These are phyloP conservation scores for Gallinago paraguaiae DNA, from an alignment of 2,113 vertebrate species.

Conservation along the genomic window DNA sequence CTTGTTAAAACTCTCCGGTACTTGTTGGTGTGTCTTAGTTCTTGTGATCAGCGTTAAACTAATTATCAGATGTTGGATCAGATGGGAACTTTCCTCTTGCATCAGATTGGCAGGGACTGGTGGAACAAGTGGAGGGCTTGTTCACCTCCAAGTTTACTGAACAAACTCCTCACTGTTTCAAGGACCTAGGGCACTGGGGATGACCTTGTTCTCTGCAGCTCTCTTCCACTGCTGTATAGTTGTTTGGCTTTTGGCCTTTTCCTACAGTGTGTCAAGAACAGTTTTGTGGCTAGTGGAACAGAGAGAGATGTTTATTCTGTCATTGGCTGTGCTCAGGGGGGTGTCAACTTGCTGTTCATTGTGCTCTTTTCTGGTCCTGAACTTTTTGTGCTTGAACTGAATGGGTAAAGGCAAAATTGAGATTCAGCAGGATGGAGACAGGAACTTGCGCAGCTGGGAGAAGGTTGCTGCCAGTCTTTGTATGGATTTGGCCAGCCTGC, in stretches of 20 bases:
- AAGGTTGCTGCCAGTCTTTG: background rate
- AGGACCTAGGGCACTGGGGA: background rate
- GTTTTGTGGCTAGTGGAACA: background rate
- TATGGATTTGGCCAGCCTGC: background rate
- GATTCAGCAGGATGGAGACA: background rate
- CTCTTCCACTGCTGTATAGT: background rate
- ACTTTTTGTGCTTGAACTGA: background rate
- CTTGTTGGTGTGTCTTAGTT: background rate
- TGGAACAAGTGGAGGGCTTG: slow-evolving; percentile 12
- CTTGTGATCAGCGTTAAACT: background rate
- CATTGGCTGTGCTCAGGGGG: background rate
- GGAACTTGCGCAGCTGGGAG: background rate
- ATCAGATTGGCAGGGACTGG: background rate
- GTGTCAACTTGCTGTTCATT: background rate
- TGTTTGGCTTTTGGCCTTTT: slow-evolving; percentile 19
- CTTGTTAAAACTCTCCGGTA: background rate
- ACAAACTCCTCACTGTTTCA: slow-evolving; percentile 5
- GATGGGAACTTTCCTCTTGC: background rate
- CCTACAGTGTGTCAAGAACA: background rate
- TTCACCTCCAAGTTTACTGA: slow-evolving; percentile 10
- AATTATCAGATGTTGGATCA: background rate
- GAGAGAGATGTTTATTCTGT: background rate
- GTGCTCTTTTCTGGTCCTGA: background rate
- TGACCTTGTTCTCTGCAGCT: background rate
- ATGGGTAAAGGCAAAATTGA: background rate